A percentile compares a stretch with the other conserved stretches of the same genome.
These are phyloP conservation scores for Danio choprae DNA, from an alignment of 2,797 vertebrate genomes.

Conservation along the genomic window DNA sequence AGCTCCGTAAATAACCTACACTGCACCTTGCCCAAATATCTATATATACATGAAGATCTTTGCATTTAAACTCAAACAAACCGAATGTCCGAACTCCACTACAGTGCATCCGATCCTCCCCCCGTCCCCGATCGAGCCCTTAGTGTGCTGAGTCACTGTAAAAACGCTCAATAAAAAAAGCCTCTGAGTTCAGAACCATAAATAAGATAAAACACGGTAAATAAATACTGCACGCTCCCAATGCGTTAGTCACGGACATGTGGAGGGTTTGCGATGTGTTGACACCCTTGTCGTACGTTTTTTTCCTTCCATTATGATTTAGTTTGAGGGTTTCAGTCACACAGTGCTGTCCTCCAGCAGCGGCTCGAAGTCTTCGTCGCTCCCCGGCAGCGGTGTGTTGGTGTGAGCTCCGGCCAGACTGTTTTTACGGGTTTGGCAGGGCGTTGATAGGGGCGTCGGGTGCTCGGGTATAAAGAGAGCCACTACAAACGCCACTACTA, in stretches of 20 bases:
- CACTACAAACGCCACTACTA: constrained; percentile 90
- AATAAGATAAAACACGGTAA: constrained; percentile 1
- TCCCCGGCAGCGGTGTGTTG: constrained; percentile 80
- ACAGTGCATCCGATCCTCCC: constrained; percentile 37
- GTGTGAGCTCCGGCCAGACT: constrained; percentile 78
- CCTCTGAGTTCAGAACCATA: constrained; percentile 43
- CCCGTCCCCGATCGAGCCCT: constrained; percentile 52
- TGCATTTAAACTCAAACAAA: background rate
- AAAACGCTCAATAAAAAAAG: constrained; percentile 39
- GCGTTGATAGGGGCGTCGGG: constrained; percentile 70
- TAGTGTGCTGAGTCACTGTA: constrained; percentile 45
- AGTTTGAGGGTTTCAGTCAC: constrained; percentile 70
- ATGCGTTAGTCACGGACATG: background rate
- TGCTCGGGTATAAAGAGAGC: constrained; percentile 94
- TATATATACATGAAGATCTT: constrained; percentile 37
- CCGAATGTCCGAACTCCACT: constrained; percentile 17
- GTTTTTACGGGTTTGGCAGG: constrained; percentile 79
- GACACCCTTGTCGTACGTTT: background rate
- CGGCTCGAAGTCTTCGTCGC: constrained; percentile 90
- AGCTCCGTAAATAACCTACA: constrained; percentile 31
- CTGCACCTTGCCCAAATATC: constrained; percentile 53
- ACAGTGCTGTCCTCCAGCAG: constrained; percentile 90
- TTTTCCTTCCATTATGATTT: background rate
- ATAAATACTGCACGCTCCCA: constrained; percentile 25
- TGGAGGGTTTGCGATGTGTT: background rate